Evolutionary conservation across 1,140 invertebrate genomes (phyloP).

Genomic region (Armadillidium nasatum): DNA sequence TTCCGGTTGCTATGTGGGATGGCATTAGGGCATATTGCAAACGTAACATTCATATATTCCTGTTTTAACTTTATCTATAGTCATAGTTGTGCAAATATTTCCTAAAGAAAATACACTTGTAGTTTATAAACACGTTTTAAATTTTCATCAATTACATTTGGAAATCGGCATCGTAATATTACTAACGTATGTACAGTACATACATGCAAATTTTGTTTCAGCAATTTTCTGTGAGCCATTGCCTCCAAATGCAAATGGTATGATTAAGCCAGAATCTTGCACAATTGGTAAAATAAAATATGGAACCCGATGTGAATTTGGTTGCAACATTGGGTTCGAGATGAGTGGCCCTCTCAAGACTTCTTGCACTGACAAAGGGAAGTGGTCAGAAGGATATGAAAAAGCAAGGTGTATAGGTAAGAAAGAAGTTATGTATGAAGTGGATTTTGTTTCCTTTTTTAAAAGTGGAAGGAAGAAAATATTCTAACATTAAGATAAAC

Average conservation of each 20-base stretch:
- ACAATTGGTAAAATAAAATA: slow-evolving; percentile 53
- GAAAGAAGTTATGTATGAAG: slow-evolving; percentile 16
- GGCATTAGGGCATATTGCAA: slow-evolving; percentile 63
- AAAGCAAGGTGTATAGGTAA: slow-evolving; percentile 54
- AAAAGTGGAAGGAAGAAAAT: too few relatives aligned
- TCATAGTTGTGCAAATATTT: too few relatives aligned
- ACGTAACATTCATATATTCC: too few relatives aligned
- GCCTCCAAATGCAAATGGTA: slow-evolving; percentile 52
- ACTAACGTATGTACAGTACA: slow-evolving; percentile 14
- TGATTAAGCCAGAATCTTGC: slow-evolving; percentile 54
- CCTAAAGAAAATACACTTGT: too few relatives aligned
- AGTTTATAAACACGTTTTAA: too few relatives aligned
- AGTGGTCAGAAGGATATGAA: slow-evolving; percentile 53
- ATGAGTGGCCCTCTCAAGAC: slow-evolving; percentile 53
- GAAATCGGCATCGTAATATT: too few relatives aligned
- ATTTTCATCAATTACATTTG: too few relatives aligned
- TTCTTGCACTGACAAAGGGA: slow-evolving; percentile 52
- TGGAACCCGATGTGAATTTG: slow-evolving; percentile 55
- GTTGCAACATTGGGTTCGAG: slow-evolving; percentile 57
- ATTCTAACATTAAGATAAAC: too few relatives aligned
- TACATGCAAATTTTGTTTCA: too few relatives aligned
- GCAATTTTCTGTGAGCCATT: slow-evolving; percentile 58
- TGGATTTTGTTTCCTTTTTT: too few relatives aligned
- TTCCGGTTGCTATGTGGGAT: slow-evolving; percentile 65
- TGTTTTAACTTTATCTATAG: too few relatives aligned